These are phyloP conservation scores for Lepus oiostolus DNA, from an alignment of 2,797 vertebrate species.

Conservation along the genomic window DNA sequence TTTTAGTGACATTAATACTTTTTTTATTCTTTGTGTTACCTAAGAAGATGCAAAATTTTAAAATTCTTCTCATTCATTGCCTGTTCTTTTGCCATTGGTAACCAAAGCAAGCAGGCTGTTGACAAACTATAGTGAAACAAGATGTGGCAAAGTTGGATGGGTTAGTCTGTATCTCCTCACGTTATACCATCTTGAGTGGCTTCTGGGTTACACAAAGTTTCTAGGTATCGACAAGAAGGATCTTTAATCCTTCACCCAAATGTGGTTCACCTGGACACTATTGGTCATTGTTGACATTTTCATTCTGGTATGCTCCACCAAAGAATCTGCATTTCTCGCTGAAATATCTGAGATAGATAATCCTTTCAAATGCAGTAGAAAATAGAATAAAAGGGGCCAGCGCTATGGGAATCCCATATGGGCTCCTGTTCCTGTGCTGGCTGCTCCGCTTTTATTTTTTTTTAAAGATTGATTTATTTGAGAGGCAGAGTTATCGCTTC, in stretches of 20 bases:
- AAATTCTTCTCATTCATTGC: neutral
- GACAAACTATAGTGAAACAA: neutral
- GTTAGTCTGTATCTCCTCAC: too few species aligned
- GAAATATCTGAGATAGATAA: neutral
- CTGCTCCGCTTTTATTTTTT: too few species aligned
- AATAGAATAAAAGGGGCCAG: neutral
- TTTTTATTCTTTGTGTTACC: neutral
- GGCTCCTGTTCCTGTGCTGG: too few species aligned
- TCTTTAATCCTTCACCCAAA: neutral
- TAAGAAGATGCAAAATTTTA: neutral
- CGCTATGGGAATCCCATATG: too few species aligned
- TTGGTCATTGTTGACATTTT: neutral
- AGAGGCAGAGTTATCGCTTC: too few species aligned
- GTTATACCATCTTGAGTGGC: neutral
- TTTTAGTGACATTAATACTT: neutral
- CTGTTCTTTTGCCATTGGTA: neutral
- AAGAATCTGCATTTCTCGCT: neutral
- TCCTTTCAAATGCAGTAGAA: neutral
- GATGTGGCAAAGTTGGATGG: neutral
- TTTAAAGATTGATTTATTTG: too few species aligned
- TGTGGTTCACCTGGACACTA: neutral
- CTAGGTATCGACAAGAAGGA: accelerated
- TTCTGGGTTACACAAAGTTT: neutral
- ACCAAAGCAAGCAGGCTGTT: neutral
- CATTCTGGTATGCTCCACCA: neutral